Evolutionary conservation across 1,140 invertebrate species (phyloP).

Genomic region (Habropoda laboriosa): DNA sequence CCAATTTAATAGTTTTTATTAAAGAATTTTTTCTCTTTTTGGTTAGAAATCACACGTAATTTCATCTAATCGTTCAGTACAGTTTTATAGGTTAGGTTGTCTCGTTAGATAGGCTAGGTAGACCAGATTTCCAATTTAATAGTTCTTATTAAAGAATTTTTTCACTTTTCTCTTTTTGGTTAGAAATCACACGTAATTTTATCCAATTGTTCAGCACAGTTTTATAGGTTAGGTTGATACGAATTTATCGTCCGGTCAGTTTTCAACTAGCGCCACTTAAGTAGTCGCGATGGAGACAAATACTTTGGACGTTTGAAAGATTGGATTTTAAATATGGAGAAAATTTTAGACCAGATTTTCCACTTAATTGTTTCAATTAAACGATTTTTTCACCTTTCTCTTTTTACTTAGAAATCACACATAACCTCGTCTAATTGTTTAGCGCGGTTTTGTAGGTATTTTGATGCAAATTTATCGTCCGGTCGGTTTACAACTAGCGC

Average conservation of each 20-base stretch:
- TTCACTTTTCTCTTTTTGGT: not conserved
- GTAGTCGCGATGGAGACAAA: not conserved
- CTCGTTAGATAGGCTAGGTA: too few relatives aligned
- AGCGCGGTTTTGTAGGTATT: not conserved
- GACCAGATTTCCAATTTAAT: not conserved
- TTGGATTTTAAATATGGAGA: too few relatives aligned
- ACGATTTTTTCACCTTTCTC: not conserved
- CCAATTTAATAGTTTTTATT: too few relatives aligned
- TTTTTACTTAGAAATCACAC: not conserved
- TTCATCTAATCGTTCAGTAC: too few relatives aligned
- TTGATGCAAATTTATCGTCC: not conserved
- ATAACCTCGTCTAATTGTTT: not conserved
- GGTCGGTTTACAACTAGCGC: not conserved
- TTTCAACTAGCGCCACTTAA: not conserved
- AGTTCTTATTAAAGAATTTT: not conserved
- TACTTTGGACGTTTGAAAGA: too few relatives aligned
- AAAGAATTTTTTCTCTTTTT: not conserved
- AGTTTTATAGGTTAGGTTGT: too few relatives aligned
- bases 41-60: not conserved
- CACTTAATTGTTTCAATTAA: too few relatives aligned
- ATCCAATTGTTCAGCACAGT: too few relatives aligned
- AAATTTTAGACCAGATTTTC: not conserved
- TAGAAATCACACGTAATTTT: not conserved
- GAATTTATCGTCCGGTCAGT: conserved; percentile 6
- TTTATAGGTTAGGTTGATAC: too few relatives aligned